These are phyloP conservation scores for Pollimyrus isidori DNA, from an alignment of 2,113 vertebrate genomes.

Conservation along the genomic window DNA sequence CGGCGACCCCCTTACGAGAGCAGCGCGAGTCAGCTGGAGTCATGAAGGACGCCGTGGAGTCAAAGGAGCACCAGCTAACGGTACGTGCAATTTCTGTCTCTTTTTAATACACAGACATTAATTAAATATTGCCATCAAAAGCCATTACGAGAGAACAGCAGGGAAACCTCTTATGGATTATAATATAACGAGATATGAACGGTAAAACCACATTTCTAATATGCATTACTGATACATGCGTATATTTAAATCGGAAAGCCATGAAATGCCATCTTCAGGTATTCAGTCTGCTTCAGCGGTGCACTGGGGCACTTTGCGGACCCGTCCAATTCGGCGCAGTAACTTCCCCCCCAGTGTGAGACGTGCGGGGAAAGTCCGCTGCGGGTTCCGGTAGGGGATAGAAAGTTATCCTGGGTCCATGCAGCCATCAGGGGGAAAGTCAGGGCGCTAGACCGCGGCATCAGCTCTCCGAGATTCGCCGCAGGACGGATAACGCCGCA, in stretches of 20 bases:
- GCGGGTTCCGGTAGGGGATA: not conserved
- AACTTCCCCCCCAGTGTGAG: not conserved
- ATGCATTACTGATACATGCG: not conserved
- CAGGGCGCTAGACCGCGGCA: not conserved
- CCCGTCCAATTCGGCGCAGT: not conserved
- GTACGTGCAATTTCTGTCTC: slow-evolving; percentile 43
- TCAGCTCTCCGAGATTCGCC: not conserved
- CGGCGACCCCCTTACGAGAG: not conserved
- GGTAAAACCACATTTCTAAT: not conserved
- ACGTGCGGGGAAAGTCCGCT: not conserved
- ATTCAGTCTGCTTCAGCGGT: not conserved
- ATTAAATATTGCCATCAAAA: not conserved
- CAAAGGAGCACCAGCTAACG: slow-evolving; percentile 69
- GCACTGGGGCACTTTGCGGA: not conserved
- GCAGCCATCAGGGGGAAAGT: not conserved
- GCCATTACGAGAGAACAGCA: not conserved
- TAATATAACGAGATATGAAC: not conserved
- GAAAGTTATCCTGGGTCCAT: not conserved
- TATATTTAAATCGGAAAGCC: not conserved
- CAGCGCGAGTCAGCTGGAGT: slow-evolving; percentile 19
- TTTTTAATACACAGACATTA: not conserved
- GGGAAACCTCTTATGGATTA: not conserved
- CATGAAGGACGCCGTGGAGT: slow-evolving; percentile 63
- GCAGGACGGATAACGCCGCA: too few relatives aligned
- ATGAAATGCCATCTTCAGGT: not conserved